These are phyloP conservation scores for Oenanthe melanoleuca DNA, from an alignment of 2,113 vertebrate species.

Conservation along the genomic window DNA sequence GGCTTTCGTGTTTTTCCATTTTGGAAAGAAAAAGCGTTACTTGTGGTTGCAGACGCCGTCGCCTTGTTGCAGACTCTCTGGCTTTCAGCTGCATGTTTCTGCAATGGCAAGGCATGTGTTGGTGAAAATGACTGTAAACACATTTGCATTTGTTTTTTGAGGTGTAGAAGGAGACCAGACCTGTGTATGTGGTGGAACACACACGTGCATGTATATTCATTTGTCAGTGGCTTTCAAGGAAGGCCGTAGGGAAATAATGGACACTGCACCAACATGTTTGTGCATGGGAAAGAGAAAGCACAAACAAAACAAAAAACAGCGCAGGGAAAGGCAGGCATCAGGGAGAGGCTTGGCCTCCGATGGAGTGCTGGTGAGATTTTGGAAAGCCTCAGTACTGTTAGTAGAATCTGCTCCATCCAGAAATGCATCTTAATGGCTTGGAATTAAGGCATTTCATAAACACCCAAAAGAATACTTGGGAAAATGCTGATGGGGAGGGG, in stretches of 20 bases:
- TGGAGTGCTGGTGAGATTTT: background rate
- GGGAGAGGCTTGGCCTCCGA: background rate
- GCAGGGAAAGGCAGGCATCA: background rate
- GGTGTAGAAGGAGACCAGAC: background rate
- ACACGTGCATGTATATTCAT: background rate
- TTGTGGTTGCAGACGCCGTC: background rate
- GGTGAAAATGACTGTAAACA: conserved; percentile 20
- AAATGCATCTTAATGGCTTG: conserved; percentile 9
- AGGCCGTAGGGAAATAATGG: conserved; percentile 50
- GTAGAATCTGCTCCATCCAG: background rate
- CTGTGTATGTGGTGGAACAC: background rate
- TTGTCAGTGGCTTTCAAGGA: conserved; percentile 13
- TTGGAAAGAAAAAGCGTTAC: conserved; percentile 28
- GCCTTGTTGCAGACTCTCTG: background rate
- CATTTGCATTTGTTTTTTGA: background rate
- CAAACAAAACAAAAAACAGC: conserved; percentile 38
- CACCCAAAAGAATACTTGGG: background rate
- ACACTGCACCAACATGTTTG: conserved; percentile 61
- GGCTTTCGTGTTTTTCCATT: background rate
- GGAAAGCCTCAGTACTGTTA: background rate
- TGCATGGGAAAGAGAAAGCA: conserved; percentile 37
- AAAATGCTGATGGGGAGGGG: conserved; percentile 2
- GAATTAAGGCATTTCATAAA: conserved; percentile 38
- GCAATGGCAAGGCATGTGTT: background rate
- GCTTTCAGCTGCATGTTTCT: background rate